Conservation (phyloP, 2,113 vertebrate genomes). For the Vanacampus margaritifer region DNA sequence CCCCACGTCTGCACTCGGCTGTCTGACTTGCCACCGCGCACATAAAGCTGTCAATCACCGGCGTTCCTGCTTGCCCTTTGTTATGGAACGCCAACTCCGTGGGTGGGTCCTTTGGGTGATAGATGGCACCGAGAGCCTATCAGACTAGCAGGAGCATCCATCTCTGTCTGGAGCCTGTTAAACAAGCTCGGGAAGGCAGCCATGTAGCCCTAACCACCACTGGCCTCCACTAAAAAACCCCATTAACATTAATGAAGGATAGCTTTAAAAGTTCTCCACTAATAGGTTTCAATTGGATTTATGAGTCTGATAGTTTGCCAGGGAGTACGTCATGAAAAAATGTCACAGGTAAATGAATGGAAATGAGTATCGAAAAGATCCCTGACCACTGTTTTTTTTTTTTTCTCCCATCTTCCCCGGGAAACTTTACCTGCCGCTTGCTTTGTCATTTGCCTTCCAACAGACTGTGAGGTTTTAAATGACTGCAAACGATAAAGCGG, state of each 20-base stretch:
- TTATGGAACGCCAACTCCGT: constrained; percentile 69
- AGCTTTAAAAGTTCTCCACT: constrained; percentile 74
- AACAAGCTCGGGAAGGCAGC: constrained; percentile 76
- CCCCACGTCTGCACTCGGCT: constrained; percentile 56
- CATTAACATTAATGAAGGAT: constrained; percentile 80
- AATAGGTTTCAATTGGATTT: constrained; percentile 74
- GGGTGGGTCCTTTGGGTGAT: constrained; percentile 70
- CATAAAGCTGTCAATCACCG: constrained; percentile 74
- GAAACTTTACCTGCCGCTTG: constrained; percentile 38
- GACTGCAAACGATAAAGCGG: constrained; percentile 56
- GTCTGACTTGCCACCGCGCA: constrained; percentile 56
- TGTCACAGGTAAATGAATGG: constrained; percentile 61
- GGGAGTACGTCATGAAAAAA: constrained; percentile 67
- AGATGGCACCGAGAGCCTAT: constrained; percentile 70
- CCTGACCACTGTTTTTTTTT: constrained; percentile 30
- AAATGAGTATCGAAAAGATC: constrained; percentile 62
- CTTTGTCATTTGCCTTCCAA: constrained; percentile 35
- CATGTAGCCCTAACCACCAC: constrained; percentile 75
- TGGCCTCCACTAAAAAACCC: constrained; percentile 73
- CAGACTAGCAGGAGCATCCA: constrained; percentile 64
- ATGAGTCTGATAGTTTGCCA: constrained; percentile 69
- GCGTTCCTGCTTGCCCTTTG: constrained; percentile 67
- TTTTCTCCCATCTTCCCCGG: too few species aligned
- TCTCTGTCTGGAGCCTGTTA: constrained; percentile 72
- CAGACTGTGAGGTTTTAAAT: constrained; percentile 56